Evolutionary conservation across 2,888 invertebrate species (phyloP).

Genomic region (Drymonia ruficornis): DNA sequence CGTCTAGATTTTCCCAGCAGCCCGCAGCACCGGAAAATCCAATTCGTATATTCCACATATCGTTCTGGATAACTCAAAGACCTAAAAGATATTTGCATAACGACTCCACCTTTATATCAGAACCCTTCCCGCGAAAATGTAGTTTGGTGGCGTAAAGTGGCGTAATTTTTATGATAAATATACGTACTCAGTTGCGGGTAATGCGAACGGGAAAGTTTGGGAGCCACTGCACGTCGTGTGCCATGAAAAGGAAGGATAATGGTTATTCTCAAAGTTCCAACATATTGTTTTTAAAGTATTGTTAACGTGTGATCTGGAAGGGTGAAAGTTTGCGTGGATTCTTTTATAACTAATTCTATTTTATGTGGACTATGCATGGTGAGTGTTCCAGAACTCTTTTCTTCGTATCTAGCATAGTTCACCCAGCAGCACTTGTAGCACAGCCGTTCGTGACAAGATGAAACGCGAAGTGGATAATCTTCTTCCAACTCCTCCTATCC

Average conservation of each 20-base stretch:
- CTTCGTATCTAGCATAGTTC: no score
- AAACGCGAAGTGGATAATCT: no score
- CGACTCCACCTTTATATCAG: slow-evolving; percentile 36
- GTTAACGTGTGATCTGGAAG: slow-evolving; percentile 16
- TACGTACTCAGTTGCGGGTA: slow-evolving; percentile 19
- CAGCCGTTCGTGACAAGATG: no score
- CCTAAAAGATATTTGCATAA: slow-evolving; percentile 47
- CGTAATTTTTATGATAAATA: slow-evolving; percentile 53
- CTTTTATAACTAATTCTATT: slow-evolving; percentile 9
- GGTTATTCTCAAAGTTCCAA: slow-evolving; percentile 18
- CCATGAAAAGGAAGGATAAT: slow-evolving; percentile 19
- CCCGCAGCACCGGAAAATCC: slow-evolving; percentile 25
- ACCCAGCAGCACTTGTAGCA: no score
- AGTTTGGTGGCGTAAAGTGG: slow-evolving; percentile 37
- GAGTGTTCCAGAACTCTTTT: slow-evolving; percentile 6
- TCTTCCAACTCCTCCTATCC: no score
- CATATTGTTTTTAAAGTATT: slow-evolving; percentile 22
- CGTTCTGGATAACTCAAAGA: slow-evolving; percentile 30
- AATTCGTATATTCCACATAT: slow-evolving; percentile 33
- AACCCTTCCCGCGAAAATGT: slow-evolving; percentile 30
- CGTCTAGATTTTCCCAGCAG: slow-evolving; percentile 19
- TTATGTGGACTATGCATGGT: slow-evolving; percentile 13
- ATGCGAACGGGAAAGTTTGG: slow-evolving; percentile 19
- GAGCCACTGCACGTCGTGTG: slow-evolving; percentile 18
- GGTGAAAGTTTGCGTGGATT: slow-evolving; percentile 8